These are phyloP conservation scores for Micropoecilia bifurca DNA, from an alignment of 2,797 vertebrate genomes.

Conservation along the genomic window DNA sequence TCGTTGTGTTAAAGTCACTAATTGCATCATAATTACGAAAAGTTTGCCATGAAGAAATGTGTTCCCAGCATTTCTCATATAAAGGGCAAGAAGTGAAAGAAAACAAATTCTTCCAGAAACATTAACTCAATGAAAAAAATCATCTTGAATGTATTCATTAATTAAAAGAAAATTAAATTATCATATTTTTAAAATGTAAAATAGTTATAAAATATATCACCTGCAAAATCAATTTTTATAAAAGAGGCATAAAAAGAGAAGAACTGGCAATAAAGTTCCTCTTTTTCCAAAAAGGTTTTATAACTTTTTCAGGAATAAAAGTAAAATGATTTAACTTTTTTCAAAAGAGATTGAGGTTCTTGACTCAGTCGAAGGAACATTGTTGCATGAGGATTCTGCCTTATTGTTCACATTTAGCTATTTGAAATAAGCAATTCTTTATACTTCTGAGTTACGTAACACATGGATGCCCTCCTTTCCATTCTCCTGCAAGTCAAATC, in stretches of 20 bases:
- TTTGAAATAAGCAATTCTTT: conserved; percentile 33
- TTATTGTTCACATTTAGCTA: conserved; percentile 13
- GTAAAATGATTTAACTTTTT: background rate
- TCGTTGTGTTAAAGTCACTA: conserved; percentile 61
- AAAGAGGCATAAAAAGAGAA: background rate
- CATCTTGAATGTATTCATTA: background rate
- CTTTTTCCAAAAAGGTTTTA: conserved; percentile 1
- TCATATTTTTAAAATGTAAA: background rate
- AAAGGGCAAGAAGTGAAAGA: conserved; percentile 50
- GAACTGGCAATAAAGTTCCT: background rate
- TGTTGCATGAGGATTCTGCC: conserved; percentile 13
- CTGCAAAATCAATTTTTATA: background rate
- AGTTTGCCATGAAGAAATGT: conserved; percentile 62
- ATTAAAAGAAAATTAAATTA: background rate
- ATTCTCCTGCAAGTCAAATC: conserved; percentile 37
- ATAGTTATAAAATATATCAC: no score
- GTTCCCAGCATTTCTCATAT: conserved; percentile 57
- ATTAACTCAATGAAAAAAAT: background rate
- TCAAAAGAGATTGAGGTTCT: conserved; percentile 8
- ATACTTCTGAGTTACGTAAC: conserved; percentile 43
- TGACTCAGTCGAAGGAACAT: background rate
- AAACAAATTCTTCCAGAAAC: background rate
- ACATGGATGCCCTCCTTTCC: conserved; percentile 10
- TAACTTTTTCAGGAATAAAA: background rate
- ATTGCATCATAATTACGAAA: conserved; percentile 71